phyloP scores from a whole-genome alignment of 2,113 vertebrate species.

The Anser brachyrhynchus region DNA sequence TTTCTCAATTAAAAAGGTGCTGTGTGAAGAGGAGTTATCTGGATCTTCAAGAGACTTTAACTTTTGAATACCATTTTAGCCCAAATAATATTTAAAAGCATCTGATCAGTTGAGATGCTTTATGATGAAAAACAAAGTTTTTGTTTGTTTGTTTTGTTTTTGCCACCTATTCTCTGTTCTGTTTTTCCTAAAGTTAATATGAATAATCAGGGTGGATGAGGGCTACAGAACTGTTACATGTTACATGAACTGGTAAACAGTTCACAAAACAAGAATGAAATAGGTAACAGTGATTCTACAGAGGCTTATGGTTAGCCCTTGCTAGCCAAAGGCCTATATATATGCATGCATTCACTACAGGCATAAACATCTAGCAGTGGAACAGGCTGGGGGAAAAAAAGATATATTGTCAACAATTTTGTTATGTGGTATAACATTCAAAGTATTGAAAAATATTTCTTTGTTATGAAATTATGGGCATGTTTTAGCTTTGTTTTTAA shows the following conservation, averaged over 20 bases:
- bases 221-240: neutral
- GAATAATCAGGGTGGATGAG: neutral
- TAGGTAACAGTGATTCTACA: neutral
- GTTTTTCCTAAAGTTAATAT: neutral
- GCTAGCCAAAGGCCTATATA: neutral
- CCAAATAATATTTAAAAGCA: neutral
- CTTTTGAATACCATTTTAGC: neutral
- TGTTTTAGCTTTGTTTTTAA: conserved; percentile 59
- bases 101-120: neutral
- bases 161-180: neutral
- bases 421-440: conserved; percentile 33
- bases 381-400: conserved; percentile 5
- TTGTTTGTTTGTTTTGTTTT: neutral
- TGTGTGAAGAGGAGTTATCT: neutral
- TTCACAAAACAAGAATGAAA: neutral
- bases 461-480: conserved; percentile 64
- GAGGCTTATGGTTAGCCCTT: neutral
- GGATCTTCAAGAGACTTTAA: neutral
- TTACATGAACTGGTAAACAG: neutral
- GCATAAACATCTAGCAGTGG: neutral
- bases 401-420: conserved; percentile 36
- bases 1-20: neutral
- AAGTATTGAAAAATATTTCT: conserved; percentile 63
- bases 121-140: neutral
- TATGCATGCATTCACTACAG: conserved; percentile 7